A percentile compares a stretch with the other conserved stretches of the same genome.
These are phyloP conservation scores for Spheniscus humboldti DNA, from an alignment of 2,797 vertebrate species.

Conservation along the genomic window DNA sequence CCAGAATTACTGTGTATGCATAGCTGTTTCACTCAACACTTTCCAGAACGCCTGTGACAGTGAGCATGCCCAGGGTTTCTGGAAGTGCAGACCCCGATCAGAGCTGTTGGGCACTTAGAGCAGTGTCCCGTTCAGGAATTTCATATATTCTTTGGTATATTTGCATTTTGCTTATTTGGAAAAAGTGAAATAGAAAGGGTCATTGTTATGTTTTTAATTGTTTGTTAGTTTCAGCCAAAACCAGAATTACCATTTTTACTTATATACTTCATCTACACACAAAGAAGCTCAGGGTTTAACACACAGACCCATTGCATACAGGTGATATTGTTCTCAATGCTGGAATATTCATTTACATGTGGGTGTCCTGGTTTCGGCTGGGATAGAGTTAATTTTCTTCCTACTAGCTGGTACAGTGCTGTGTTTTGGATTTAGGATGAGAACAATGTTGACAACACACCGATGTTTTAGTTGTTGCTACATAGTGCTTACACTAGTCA, in stretches of 20 bases:
- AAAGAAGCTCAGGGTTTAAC: background rate
- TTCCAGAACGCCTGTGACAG: constrained; percentile 7
- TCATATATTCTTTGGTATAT: background rate
- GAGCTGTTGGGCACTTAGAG: background rate
- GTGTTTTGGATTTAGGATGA: too few relatives aligned
- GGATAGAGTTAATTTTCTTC: too few relatives aligned
- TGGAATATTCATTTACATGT: background rate
- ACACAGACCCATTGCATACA: background rate
- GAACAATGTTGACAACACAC: too few relatives aligned
- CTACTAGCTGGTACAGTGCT: too few relatives aligned
- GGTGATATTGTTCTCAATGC: background rate
- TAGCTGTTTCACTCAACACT: background rate
- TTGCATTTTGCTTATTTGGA: background rate
- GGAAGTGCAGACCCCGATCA: background rate
- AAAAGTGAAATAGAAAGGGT: background rate
- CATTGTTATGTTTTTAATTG: background rate
- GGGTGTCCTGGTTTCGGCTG: too few relatives aligned
- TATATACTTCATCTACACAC: background rate
- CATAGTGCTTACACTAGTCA: too few relatives aligned
- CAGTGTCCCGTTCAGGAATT: background rate
- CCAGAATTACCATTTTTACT: background rate
- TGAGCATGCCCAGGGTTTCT: background rate
- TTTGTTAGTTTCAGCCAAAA: background rate
- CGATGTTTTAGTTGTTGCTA: too few relatives aligned
- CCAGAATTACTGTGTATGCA: background rate